These are phyloP conservation scores for Sympetrum striolatum DNA, from an alignment of 2,888 invertebrate species.

Conservation along the genomic window DNA sequence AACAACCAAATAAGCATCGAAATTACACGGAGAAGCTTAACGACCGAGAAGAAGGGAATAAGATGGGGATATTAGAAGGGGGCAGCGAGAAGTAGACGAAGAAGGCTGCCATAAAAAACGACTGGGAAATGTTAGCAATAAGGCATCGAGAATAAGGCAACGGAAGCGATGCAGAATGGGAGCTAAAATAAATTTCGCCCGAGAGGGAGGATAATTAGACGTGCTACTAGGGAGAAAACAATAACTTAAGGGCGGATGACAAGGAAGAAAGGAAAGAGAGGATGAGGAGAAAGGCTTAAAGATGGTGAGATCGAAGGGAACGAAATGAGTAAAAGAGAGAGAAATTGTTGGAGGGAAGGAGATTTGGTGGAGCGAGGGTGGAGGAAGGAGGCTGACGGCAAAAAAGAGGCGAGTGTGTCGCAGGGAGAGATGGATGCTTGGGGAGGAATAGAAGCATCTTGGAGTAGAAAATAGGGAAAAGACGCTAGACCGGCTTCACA, in stretches of 20 bases:
- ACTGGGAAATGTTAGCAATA: not conserved
- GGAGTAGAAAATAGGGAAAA: not conserved
- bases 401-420: conserved; percentile 14
- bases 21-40: too few species aligned
- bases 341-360: not conserved
- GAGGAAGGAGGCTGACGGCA: conserved; percentile 13
- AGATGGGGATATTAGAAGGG: not conserved
- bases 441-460: not conserved
- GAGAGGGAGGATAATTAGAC: not conserved
- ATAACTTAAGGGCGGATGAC: not conserved
- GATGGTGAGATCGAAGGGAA: not conserved
- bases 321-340: not conserved
- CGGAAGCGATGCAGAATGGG: not conserved
- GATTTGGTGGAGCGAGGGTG: not conserved
- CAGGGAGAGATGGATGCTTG: not conserved
- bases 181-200: not conserved
- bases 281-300: not conserved
- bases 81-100: not conserved
- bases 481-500: not conserved
- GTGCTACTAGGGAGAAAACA: not conserved
- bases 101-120: not conserved
- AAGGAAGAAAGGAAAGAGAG: not conserved
- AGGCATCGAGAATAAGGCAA: not conserved
- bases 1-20: too few species aligned
- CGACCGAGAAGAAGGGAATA: too few species aligned